Evolutionary conservation across 2,797 vertebrate species (phyloP), one percentile per base, ranked within the genome.

Genomic region (Gouania willdenowi): DNA sequence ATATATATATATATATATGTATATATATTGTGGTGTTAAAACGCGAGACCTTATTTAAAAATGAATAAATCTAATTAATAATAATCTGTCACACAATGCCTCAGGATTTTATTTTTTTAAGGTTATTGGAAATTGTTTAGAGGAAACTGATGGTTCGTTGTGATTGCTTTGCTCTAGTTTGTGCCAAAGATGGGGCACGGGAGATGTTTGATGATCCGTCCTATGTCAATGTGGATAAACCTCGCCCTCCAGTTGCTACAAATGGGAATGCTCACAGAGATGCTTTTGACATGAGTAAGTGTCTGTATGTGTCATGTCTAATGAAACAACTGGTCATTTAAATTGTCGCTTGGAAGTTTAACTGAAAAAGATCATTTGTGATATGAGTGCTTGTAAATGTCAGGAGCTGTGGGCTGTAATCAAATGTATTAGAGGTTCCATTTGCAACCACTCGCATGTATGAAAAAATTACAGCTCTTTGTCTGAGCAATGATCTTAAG

Each of bases 271-370:
- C 84, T 11, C 92, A 97, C 77, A 88, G 92, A 44, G 96, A 98
- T 41, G 92, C 92, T 21, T 98, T 98, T 1, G 95, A 98, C 70
- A 98, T 98, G 96, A 98, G 96, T 98, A 76, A 90, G 94, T 88
- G 11, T 44, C 11, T 20, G 1, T 5, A 1, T 23, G 0, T 27
- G n/a, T n/a, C n/a, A n/a, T n/a, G n/a, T n/a, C n/a, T n/a, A n/a
- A n/a, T n/a, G n/a, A n/a, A n/a, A n/a, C n/a, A 12, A 19, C 24
- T 4, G 7, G 30, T 17, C 12, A 10, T 6, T 15, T n/a, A 20
- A 20, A 5, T 6, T 20, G 19, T 19, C 20, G 5, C 4, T 19
- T 20, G 6, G 5, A 4, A 6, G 19, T 20, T 20, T 2, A 6
- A 47, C 27, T 13, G 4, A 24, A 24, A 36, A 28, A 22, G 8